Evolutionary conservation across 1,140 invertebrate species (phyloP).

Genomic region (Rhagoletis pomonella): DNA sequence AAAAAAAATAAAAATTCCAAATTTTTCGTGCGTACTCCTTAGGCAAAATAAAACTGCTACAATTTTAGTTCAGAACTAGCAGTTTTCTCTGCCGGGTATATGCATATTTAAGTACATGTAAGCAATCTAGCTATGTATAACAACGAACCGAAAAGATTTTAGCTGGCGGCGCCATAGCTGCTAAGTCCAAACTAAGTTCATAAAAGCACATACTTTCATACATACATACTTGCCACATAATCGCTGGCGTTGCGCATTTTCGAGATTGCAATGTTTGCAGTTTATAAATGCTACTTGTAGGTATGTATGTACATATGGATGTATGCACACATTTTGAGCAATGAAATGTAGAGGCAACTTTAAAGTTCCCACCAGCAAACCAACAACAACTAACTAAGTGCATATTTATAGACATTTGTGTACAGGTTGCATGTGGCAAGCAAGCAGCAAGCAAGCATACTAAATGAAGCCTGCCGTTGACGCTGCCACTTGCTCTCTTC

Average conservation of each 20-base stretch:
- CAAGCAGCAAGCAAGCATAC: neutral
- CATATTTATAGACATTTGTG: neutral
- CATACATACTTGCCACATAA: neutral
- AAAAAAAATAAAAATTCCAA: too few relatives aligned
- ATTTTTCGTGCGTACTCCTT: too few relatives aligned
- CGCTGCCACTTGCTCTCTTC: neutral
- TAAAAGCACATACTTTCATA: neutral
- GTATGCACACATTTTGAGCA: slow-evolving; percentile 2
- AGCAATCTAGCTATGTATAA: too few relatives aligned
- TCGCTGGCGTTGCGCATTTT: slow-evolving; percentile 13
- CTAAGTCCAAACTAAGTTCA: neutral
- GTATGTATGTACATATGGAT: neutral
- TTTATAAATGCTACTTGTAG: neutral
- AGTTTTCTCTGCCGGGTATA: too few relatives aligned
- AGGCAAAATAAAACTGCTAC: too few relatives aligned
- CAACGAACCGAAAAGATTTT: neutral
- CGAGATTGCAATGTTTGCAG: neutral
- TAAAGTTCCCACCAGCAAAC: neutral
- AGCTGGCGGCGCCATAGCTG: neutral
- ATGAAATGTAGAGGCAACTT: neutral
- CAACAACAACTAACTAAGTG: too few relatives aligned
- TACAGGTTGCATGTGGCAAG: slow-evolving; percentile 8
- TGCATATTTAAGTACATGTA: too few relatives aligned
- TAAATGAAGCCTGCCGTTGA: neutral
- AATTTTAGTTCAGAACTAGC: too few relatives aligned